Conservation (phyloP, 2,888 invertebrate species). For the Vesta saturnalis region DNA sequence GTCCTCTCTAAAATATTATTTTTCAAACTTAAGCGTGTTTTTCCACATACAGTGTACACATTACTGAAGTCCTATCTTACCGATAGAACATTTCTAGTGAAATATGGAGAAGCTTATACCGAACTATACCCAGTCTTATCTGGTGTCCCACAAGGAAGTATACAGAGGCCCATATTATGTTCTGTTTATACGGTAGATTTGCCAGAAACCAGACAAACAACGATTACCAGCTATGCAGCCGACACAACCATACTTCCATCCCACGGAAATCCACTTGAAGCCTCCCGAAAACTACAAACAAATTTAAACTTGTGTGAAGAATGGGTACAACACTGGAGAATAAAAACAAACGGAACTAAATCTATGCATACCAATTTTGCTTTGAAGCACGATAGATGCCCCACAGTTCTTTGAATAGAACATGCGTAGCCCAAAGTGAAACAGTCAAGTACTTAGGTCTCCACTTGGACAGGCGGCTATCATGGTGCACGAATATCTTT, state of each 20-base stretch:
- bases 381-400: neutral
- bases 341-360: neutral
- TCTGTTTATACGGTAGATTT: neutral
- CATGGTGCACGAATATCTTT: neutral
- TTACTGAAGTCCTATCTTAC: too few species aligned
- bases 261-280: neutral
- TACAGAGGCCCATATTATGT: neutral
- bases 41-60: neutral
- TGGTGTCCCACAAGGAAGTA: neutral
- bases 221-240: neutral
- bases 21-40: neutral
- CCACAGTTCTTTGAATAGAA: neutral
- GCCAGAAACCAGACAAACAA: neutral
- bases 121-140: neutral
- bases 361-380: neutral
- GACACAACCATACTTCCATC: neutral
- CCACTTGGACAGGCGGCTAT: neutral
- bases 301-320: neutral
- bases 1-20: neutral
- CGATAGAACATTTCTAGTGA: too few species aligned
- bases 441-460: neutral
- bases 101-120: neutral
- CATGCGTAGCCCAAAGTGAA: neutral
- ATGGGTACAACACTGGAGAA: neutral
- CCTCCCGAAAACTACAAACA: neutral